These are phyloP conservation scores for Apantesis nais DNA, from an alignment of 2,888 invertebrate species.

Conservation along the genomic window DNA sequence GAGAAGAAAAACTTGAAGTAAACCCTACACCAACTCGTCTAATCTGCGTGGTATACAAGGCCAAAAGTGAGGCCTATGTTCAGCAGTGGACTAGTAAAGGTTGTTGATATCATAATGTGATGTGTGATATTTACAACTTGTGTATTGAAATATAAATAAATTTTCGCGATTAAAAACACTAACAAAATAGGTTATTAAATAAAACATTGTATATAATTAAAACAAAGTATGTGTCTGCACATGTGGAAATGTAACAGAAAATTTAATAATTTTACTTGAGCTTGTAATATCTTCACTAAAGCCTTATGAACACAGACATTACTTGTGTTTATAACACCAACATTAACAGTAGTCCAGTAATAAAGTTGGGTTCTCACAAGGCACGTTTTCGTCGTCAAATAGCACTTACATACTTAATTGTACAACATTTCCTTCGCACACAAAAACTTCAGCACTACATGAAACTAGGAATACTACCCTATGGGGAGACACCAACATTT, in stretches of 20 bases:
- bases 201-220: neutral
- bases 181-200: neutral
- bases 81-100: too few species aligned
- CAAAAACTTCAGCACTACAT: conserved; percentile 54
- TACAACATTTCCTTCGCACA: conserved; percentile 47
- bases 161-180: too few species aligned
- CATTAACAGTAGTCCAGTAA: conserved; percentile 44
- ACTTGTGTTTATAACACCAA: conserved; percentile 43
- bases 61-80: too few species aligned
- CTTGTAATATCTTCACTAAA: conserved; percentile 25
- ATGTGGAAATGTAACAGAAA: neutral
- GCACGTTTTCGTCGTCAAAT: conserved; percentile 52
- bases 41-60: too few species aligned
- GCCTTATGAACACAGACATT: conserved; percentile 43
- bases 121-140: too few species aligned
- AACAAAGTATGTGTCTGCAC: neutral
- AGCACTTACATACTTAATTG: conserved; percentile 56
- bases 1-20: too few species aligned
- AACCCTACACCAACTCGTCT: too few species aligned
- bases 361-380: conserved; percentile 49
- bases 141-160: too few species aligned
- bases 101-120: too few species aligned
- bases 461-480: conserved; percentile 52
- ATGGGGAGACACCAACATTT: conserved; percentile 56
- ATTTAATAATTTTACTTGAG: conserved; percentile 19